phyloP scores from a whole-genome alignment of 2,113 vertebrate species.

The Sturnus vulgaris region DNA sequence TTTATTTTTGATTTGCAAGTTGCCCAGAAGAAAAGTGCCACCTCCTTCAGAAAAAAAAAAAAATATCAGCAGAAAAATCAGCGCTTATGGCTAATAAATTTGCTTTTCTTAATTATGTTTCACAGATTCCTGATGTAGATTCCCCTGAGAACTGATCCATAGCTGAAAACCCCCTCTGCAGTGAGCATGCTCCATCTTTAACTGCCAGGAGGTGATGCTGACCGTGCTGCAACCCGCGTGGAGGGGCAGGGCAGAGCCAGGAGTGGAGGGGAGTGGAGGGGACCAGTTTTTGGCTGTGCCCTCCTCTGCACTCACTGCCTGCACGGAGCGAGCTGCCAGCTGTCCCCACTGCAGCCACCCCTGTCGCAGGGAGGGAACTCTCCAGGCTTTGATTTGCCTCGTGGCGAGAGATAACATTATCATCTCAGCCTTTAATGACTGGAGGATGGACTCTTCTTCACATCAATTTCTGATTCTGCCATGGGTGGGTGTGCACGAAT shows the following conservation, averaged over 20 bases:
- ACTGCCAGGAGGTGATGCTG: background rate
- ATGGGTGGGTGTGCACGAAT: background rate
- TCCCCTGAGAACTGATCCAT: background rate
- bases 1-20: background rate
- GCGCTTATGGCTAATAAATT: background rate
- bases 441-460: background rate
- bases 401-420: background rate
- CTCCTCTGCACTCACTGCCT: accelerated
- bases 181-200: background rate
- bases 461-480: background rate
- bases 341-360: background rate
- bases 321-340: accelerated
- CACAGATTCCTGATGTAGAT: background rate
- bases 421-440: background rate
- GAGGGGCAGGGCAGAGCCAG: background rate
- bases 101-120: background rate
- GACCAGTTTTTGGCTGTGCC: accelerated
- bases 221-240: accelerated
- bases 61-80: too few species aligned
- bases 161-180: background rate
- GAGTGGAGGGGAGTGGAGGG: background rate
- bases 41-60: background rate
- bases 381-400: background rate
- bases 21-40: background rate
- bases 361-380: background rate